Percentiles rank a stretch among this genome's conserved stretches.
These are phyloP conservation scores for Drosophila pectinifera DNA, from an alignment of 1,140 invertebrate species.

Conservation along the genomic window DNA sequence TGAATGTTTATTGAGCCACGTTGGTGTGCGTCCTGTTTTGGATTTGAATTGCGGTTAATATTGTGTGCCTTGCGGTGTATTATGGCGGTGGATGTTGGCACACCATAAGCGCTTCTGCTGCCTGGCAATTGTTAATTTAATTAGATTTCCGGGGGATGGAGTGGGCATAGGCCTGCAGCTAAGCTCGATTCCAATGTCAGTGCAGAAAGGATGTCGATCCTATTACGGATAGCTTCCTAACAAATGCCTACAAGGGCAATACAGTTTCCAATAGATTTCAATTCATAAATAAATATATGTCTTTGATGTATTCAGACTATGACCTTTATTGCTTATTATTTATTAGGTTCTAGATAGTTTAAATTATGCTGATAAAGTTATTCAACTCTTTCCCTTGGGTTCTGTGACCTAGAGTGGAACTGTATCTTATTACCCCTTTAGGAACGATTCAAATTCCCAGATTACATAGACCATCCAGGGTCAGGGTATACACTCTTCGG, in stretches of 20 bases:
- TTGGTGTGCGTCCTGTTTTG: constrained; percentile 37
- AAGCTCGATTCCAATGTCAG: not conserved
- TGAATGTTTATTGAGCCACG: constrained; percentile 73
- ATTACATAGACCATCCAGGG: too few relatives aligned
- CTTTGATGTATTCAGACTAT: not conserved
- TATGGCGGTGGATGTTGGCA: constrained; percentile 23
- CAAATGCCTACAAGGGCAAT: constrained; percentile 8
- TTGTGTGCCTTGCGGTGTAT: constrained; percentile 53
- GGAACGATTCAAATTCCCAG: too few relatives aligned
- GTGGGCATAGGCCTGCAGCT: constrained; percentile 1
- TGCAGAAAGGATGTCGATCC: not conserved
- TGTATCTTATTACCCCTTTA: too few relatives aligned
- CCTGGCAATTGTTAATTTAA: constrained; percentile 63
- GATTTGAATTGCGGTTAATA: constrained; percentile 60
- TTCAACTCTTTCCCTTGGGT: too few relatives aligned
- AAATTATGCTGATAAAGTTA: not conserved
- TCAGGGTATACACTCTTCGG: not conserved
- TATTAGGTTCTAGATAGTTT: not conserved
- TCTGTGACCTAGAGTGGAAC: too few relatives aligned
- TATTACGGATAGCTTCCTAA: not conserved
- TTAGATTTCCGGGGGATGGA: constrained; percentile 37
- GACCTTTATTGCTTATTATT: not conserved
- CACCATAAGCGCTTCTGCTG: constrained; percentile 3
- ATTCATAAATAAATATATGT: not conserved
- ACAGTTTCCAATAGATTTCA: not conserved